Evolutionary conservation across 2,797 vertebrate species (phyloP).

Genomic region (Holocentrus rufus): DNA sequence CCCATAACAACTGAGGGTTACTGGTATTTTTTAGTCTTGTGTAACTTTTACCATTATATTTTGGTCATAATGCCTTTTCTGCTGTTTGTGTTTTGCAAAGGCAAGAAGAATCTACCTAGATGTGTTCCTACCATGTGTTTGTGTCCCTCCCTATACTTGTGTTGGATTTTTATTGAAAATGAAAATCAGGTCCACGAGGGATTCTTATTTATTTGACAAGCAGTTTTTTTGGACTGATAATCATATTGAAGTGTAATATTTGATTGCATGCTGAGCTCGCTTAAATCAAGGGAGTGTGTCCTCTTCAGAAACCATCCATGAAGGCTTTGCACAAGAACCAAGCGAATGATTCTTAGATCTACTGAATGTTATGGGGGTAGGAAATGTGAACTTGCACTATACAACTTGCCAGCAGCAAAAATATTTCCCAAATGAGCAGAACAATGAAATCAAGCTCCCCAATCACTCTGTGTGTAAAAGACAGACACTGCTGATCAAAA

Average conservation of each 20-base stretch:
- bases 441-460: slow-evolving; percentile 38
- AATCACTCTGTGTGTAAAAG: slow-evolving; percentile 50
- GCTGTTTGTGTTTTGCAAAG: slow-evolving; percentile 71
- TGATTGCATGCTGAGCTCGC: slow-evolving; percentile 67
- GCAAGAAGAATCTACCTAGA: slow-evolving; percentile 84
- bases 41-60: slow-evolving; percentile 75
- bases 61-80: slow-evolving; percentile 71
- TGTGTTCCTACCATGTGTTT: slow-evolving; percentile 72
- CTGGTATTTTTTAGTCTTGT: slow-evolving; percentile 70
- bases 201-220: slow-evolving; percentile 83
- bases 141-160: slow-evolving; percentile 64
- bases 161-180: slow-evolving; percentile 76
- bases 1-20: slow-evolving; percentile 68
- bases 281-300: slow-evolving; percentile 51
- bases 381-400: slow-evolving; percentile 80
- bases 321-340: slow-evolving; percentile 79
- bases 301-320: slow-evolving; percentile 53
- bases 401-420: slow-evolving; percentile 71
- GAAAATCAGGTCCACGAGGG: slow-evolving; percentile 72
- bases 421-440: slow-evolving; percentile 42
- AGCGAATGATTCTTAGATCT: slow-evolving; percentile 64
- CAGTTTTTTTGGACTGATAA: slow-evolving; percentile 77
- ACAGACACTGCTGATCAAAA: slow-evolving; percentile 51
- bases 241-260: slow-evolving; percentile 74
- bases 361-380: slow-evolving; percentile 69